Conservation (phyloP, 2,113 vertebrate species). For the Gasterosteus nipponicus region DNA sequence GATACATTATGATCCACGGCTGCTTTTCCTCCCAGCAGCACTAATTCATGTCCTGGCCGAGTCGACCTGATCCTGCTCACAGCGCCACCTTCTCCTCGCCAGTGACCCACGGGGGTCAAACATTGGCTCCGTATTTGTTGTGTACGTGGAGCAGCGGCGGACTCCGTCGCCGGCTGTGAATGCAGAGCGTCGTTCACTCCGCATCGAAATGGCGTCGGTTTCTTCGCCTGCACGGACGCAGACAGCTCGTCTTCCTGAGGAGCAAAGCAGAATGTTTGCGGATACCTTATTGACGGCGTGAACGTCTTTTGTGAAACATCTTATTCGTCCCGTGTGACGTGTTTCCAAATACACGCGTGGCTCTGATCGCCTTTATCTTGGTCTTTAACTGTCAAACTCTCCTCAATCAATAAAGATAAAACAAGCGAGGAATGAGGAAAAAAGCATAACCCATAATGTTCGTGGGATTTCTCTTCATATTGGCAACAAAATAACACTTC, state of each 20-base stretch:
- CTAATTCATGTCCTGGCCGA: constrained; percentile 38
- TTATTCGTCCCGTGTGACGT: neutral
- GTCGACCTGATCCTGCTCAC: constrained; percentile 38
- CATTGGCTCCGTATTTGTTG: constrained; percentile 14
- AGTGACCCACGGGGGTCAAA: constrained; percentile 31
- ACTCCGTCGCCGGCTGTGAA: no score
- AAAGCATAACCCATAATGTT: neutral
- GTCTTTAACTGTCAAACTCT: constrained; percentile 10
- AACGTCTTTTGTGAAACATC: constrained; percentile 14
- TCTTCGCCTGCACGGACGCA: constrained; percentile 34
- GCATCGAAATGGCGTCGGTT: constrained; percentile 25
- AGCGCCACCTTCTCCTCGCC: constrained; percentile 16
- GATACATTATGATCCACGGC: constrained; percentile 23
- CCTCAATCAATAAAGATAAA: neutral
- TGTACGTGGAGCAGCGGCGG: constrained; percentile 29
- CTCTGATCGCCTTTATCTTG: constrained; percentile 13
- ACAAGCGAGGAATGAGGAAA: constrained; percentile 7
- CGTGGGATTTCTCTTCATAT: no score
- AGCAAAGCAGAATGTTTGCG: constrained; percentile 1
- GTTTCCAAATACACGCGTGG: constrained; percentile 11
- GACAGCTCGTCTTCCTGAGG: constrained; percentile 17
- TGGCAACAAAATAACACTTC: no score
- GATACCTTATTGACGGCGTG: constrained; percentile 29
- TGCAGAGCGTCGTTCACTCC: constrained; percentile 22
- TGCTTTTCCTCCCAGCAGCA: constrained; percentile 26